These are phyloP conservation scores for Eristalis tenax DNA, from an alignment of 2,888 invertebrate species.

Conservation along the genomic window DNA sequence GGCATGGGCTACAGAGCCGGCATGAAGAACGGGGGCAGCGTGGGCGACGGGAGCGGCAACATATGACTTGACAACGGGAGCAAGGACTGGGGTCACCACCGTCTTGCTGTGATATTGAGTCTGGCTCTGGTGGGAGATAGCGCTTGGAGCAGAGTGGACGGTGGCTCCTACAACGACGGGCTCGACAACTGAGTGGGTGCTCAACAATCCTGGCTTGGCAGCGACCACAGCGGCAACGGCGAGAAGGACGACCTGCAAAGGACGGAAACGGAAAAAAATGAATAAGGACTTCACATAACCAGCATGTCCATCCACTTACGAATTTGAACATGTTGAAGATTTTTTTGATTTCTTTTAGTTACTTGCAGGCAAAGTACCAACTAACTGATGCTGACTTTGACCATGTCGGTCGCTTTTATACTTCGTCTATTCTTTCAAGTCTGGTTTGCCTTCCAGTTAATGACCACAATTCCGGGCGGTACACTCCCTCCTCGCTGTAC, in stretches of 20 bases:
- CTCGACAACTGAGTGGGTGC: slow-evolving; percentile 76
- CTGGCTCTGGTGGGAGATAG: slow-evolving; percentile 82
- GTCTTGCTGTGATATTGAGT: slow-evolving; percentile 81
- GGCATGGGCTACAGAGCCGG: slow-evolving; percentile 17
- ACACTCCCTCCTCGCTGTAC: neutral
- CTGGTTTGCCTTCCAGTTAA: slow-evolving; percentile 8
- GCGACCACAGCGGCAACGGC: slow-evolving; percentile 76
- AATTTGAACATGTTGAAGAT: slow-evolving; percentile 74
- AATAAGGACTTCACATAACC: neutral
- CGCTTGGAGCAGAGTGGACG: slow-evolving; percentile 79
- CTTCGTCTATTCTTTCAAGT: neutral
- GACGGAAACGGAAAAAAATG: neutral
- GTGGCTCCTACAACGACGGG: slow-evolving; percentile 77
- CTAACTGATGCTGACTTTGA: slow-evolving; percentile 30
- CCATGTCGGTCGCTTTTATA: slow-evolving; percentile 18
- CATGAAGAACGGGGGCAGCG: slow-evolving; percentile 72
- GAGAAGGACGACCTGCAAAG: slow-evolving; percentile 60
- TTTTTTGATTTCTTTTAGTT: slow-evolving; percentile 5
- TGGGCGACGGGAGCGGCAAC: slow-evolving; percentile 75
- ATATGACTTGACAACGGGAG: slow-evolving; percentile 49
- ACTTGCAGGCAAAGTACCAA: neutral
- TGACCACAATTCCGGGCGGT: slow-evolving; percentile 14
- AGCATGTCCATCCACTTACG: slow-evolving; percentile 61
- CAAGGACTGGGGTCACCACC: slow-evolving; percentile 73
- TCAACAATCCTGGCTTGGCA: slow-evolving; percentile 75